Evolutionary conservation across 2,797 vertebrate genomes (phyloP), one percentile per base, ranked within the genome.

Genomic region (Anomalospiza imberbis): DNA sequence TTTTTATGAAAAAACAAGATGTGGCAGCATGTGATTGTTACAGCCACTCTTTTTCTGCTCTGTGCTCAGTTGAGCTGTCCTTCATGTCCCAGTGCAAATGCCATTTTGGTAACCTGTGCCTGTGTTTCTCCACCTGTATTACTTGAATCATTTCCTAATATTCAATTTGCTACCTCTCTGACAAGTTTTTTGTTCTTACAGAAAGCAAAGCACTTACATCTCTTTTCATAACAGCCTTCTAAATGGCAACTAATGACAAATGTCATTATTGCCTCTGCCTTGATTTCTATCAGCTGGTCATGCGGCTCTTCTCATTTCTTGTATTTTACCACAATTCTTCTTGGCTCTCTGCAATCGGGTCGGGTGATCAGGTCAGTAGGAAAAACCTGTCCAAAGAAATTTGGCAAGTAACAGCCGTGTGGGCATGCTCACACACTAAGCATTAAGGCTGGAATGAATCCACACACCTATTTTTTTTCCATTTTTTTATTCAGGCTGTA

Each of bases 31-130:
- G 3, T n/a, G 58, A 13, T n/a, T 20, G 5, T 60, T 44, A 31
- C 12, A 58, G 15, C 10, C n/a, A 10, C 9, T 31, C 6, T 42
- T 65, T 48, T 73, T 18, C 38, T 84, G 63, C 3, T 42, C 5
- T 34, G 28, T 44, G 10, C 47, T 63, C 0, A 0, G 13, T 19
- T 1, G 0, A 61, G 21, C 50, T 62, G 10, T 48, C 19, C 47
- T 31, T 70, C 26, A 1, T 14, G 18, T 24, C 5, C 26, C 34
- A 29, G 21, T 11, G 38, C 6, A 54, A 73, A 48, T 0, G 21
- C 3, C 0, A 0, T 48, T 79, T 65, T 60, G 5, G 15, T 57
- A 48, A 47, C 11, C 17, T 67, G 12, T 31, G 24, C 11, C 60
- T 71, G 13, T 67, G 32, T 61, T 76, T 58, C 55, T 73, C 29